These are phyloP conservation scores for Morpho achilles DNA, from an alignment of 2,888 invertebrate species.

Conservation along the genomic window DNA sequence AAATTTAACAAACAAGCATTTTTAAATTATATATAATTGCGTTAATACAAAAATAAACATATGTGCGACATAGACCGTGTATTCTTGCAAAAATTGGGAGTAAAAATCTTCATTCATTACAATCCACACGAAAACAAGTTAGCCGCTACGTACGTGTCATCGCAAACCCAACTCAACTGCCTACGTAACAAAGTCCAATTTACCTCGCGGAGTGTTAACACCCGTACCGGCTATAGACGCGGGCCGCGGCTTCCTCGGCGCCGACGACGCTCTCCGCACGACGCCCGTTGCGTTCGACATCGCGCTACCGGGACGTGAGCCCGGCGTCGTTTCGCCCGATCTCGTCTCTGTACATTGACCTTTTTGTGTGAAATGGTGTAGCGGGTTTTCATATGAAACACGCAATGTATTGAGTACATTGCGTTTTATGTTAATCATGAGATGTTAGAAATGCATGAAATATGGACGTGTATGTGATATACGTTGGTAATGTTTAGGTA, in stretches of 20 bases:
- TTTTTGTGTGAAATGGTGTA: constrained; percentile 12
- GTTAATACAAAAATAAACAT: no score
- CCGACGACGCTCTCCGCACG: constrained; percentile 82
- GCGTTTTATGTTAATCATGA: no score
- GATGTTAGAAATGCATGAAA: not conserved
- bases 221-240: constrained; percentile 92
- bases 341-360: constrained; percentile 77
- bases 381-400: constrained; percentile 17
- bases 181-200: constrained; percentile 23
- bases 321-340: constrained; percentile 87
- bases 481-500: no score
- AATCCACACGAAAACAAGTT: no score
- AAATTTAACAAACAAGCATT: no score
- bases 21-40: no score
- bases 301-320: constrained; percentile 92
- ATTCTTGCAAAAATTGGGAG: no score
- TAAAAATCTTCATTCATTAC: no score
- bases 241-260: constrained; percentile 86
- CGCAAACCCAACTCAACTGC: constrained; percentile 16
- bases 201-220: constrained; percentile 81
- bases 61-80: no score
- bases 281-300: constrained; percentile 82
- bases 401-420: constrained; percentile 6
- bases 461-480: no score
- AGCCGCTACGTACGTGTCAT: constrained; percentile 16